Percentiles rank a stretch among this genome's conserved stretches.
Conservation (phyloP, 2,888 invertebrate genomes). For the Altica lythri region DNA sequence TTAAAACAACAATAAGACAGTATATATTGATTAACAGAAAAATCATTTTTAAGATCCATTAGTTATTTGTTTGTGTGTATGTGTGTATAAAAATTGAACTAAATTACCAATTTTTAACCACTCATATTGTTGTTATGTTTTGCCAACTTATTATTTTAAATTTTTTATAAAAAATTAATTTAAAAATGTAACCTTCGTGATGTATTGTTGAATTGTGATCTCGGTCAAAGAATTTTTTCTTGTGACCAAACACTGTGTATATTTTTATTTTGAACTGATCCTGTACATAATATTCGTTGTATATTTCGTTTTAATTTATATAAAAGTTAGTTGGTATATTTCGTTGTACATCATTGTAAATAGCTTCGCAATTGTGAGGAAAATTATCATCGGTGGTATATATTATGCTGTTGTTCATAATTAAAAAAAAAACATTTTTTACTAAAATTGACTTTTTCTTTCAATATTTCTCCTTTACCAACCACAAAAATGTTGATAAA, state of each 20-base stretch:
- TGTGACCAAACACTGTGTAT: conserved; percentile 42
- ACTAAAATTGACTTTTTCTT: conserved; percentile 10
- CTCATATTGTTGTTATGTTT: neutral
- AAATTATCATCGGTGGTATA: conserved; percentile 52
- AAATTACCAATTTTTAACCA: neutral
- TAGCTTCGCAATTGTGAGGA: conserved; percentile 52
- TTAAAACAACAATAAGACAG: too few relatives aligned
- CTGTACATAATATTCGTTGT: conserved; percentile 48
- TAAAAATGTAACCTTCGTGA: conserved; percentile 41
- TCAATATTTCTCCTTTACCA: neutral
- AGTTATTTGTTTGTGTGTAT: too few relatives aligned
- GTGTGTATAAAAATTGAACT: too few relatives aligned
- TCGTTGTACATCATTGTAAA: conserved; percentile 53
- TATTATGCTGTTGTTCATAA: conserved; percentile 53
- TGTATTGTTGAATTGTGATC: conserved; percentile 52
- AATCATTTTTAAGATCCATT: too few relatives aligned
- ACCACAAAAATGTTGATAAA: too few relatives aligned
- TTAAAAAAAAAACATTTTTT: conserved; percentile 29
- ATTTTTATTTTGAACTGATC: conserved; percentile 48
- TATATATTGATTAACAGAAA: too few relatives aligned
- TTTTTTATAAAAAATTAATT: conserved; percentile 2
- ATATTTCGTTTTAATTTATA: conserved; percentile 50
- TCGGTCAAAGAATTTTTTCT: conserved; percentile 45
- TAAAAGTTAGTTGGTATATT: conserved; percentile 30
- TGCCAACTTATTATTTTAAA: neutral